Evolutionary conservation across 1,140 invertebrate genomes (phyloP).

Genomic region (Philopotamus ludificatus): DNA sequence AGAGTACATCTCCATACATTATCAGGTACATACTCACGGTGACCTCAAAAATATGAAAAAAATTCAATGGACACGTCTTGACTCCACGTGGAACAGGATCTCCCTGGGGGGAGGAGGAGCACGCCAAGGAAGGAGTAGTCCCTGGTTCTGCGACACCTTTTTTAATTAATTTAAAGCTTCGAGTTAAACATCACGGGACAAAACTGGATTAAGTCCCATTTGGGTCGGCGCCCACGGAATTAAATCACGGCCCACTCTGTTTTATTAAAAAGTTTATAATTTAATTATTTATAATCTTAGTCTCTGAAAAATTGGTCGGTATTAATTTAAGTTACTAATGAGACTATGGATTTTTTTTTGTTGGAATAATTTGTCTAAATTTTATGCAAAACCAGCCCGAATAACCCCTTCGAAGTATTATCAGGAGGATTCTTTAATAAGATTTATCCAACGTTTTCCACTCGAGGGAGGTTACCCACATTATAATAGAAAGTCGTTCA

Average conservation of each 20-base stretch:
- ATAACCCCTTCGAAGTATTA: background rate
- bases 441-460: background rate
- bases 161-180: slow-evolving; percentile 22
- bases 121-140: slow-evolving; percentile 10
- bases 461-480: background rate
- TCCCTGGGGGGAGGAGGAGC: background rate
- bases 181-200: background rate
- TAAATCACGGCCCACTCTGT: no score
- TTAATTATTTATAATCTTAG: no score
- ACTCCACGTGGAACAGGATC: background rate
- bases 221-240: background rate
- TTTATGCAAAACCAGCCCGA: background rate
- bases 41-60: background rate
- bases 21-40: background rate
- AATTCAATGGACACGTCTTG: no score
- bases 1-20: background rate
- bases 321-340: no score
- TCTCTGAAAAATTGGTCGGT: no score
- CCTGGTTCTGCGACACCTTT: slow-evolving; percentile 18
- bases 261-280: no score
- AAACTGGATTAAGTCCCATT: background rate
- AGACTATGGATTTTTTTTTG: no score
- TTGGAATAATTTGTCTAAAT: no score
- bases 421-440: background rate
- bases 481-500: background rate